Evolutionary conservation across 2,888 invertebrate species (phyloP).

Genomic region (Pterobdella sp.): DNA sequence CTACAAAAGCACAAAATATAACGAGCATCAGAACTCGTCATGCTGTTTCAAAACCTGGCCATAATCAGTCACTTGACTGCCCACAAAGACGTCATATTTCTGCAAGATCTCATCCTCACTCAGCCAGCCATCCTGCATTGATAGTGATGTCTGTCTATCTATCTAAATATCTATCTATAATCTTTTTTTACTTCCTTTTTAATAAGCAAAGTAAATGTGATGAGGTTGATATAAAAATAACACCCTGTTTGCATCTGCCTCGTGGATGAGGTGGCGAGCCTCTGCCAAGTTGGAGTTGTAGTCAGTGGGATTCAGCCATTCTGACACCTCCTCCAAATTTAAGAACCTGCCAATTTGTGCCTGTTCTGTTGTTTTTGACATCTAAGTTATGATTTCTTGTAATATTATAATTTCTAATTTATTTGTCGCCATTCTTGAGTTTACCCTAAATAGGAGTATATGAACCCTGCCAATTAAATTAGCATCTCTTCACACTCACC

Average conservation of each 20-base stretch:
- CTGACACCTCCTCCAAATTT: slow-evolving; percentile 71
- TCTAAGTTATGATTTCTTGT: too few relatives aligned
- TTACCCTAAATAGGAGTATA: too few relatives aligned
- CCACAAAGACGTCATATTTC: slow-evolving; percentile 94
- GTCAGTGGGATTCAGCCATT: slow-evolving; percentile 87
- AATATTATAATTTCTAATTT: too few relatives aligned
- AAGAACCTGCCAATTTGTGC: slow-evolving; percentile 57
- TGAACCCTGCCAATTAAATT: too few relatives aligned
- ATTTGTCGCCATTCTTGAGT: too few relatives aligned
- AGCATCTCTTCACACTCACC: too few relatives aligned
- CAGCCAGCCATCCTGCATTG: slow-evolving; percentile 67
- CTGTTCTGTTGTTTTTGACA: too few relatives aligned
- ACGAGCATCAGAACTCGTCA: slow-evolving; percentile 70
- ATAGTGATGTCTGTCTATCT: not conserved
- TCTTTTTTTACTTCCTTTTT: not conserved
- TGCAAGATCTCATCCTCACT: slow-evolving; percentile 80
- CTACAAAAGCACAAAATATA: too few relatives aligned
- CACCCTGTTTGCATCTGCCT: slow-evolving; percentile 77
- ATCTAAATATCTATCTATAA: too few relatives aligned
- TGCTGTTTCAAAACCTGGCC: slow-evolving; percentile 89
- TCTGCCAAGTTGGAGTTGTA: slow-evolving; percentile 96
- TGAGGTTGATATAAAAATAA: slow-evolving; percentile 24
- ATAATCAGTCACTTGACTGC: slow-evolving; percentile 96
- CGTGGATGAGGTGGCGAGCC: slow-evolving; percentile 84
- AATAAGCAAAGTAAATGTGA: not conserved